A percentile compares a stretch with the other conserved stretches of the same genome.
These are phyloP conservation scores for Novumbra hubbsi DNA, from an alignment of 2,797 vertebrate genomes.

Conservation along the genomic window DNA sequence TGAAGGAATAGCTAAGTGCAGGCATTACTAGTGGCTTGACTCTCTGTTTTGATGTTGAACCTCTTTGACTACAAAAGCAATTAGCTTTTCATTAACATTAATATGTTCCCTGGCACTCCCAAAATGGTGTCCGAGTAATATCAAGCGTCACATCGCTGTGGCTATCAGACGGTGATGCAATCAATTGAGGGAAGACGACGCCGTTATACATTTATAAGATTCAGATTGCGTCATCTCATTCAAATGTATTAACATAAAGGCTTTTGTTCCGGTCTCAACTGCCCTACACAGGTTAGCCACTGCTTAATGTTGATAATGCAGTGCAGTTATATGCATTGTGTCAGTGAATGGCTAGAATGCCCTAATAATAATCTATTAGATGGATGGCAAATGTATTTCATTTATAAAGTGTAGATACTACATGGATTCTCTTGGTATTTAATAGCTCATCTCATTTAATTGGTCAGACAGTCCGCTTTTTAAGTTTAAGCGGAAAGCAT, in stretches of 20 bases:
- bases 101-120: slow-evolving; percentile 11
- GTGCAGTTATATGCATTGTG: not conserved
- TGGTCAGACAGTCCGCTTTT: not conserved
- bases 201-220: not conserved
- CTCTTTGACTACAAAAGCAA: slow-evolving; percentile 10
- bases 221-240: not conserved
- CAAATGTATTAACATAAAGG: not conserved
- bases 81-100: slow-evolving; percentile 16
- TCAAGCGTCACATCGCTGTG: not conserved
- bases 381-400: not conserved
- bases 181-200: not conserved
- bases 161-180: slow-evolving; percentile 2
- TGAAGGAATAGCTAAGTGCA: slow-evolving; percentile 11
- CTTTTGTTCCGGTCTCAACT: not conserved
- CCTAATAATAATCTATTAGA: not conserved
- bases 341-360: not conserved
- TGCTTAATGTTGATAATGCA: not conserved
- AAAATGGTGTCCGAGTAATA: slow-evolving; percentile 1
- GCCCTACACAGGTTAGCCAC: not conserved
- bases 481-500: slow-evolving; percentile 30
- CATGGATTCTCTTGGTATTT: not conserved
- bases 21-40: not conserved
- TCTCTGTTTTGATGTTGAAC: slow-evolving; percentile 9
- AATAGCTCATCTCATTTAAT: not conserved
- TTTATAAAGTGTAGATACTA: not conserved